Evolutionary conservation across 2,113 vertebrate species (phyloP).

Genomic region (Vulpes vulpes): DNA sequence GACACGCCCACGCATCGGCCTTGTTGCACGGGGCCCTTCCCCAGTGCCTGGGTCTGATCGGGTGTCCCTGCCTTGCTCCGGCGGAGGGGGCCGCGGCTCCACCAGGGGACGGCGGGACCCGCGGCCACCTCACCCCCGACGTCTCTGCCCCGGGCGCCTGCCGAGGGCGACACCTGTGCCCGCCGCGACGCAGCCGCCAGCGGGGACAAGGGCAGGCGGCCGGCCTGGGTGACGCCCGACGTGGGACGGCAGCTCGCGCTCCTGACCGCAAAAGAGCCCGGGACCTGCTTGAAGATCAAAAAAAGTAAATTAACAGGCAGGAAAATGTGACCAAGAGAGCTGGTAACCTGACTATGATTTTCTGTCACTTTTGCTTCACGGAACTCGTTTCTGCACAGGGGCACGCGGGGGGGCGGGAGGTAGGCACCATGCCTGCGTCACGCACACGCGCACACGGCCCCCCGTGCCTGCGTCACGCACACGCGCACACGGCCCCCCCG

Average conservation of each 20-base stretch:
- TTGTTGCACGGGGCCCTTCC: not conserved
- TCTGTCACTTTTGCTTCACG: not conserved
- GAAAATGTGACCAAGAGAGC: not conserved
- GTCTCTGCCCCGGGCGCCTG: too few species aligned
- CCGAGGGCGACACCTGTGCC: too few species aligned
- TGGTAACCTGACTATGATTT: not conserved
- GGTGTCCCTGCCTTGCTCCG: not conserved
- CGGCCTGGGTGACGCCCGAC: too few species aligned
- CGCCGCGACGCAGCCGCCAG: too few species aligned
- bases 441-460: too few species aligned
- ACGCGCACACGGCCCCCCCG: not conserved
- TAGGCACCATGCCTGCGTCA: too few species aligned
- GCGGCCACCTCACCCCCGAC: too few species aligned
- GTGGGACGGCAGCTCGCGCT: too few species aligned
- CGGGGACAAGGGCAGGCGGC: too few species aligned
- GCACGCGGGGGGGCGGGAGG: not conserved
- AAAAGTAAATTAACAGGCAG: not conserved
- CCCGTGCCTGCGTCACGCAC: not conserved
- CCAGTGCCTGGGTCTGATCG: not conserved
- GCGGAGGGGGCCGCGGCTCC: too few species aligned
- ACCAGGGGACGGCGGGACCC: accelerated
- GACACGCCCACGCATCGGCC: not conserved
- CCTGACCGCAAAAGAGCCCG: not conserved
- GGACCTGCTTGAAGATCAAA: not conserved
- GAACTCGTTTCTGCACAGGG: not conserved